These are phyloP conservation scores for human DNA, from an alignment of 2,113 vertebrate species.

Conservation along the genomic window DNA sequence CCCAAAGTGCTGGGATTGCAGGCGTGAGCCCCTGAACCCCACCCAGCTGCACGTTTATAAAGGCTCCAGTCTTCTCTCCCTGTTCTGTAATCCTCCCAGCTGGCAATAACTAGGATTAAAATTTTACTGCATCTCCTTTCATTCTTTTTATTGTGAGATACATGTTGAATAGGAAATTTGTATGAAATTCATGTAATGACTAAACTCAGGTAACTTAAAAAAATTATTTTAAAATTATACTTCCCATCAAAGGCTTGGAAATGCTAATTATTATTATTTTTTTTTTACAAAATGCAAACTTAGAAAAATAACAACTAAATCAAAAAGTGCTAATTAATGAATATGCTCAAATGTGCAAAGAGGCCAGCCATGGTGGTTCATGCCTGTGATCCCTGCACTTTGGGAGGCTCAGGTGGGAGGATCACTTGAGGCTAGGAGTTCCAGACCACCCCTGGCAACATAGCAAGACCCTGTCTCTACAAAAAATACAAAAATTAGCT, in stretches of 20 bases:
- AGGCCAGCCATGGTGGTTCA: no score
- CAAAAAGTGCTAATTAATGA: not conserved
- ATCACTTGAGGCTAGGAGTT: no score
- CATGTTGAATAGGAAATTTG: not conserved
- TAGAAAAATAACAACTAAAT: not conserved
- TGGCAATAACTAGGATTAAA: not conserved
- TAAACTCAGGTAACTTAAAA: not conserved
- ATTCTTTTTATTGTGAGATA: not conserved
- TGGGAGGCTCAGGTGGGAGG: no score
- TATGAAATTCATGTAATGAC: not conserved
- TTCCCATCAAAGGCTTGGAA: slow-evolving; percentile 5
- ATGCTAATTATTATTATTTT: not conserved
- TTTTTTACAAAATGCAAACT: not conserved
- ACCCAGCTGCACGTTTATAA: not conserved
- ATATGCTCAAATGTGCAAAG: not conserved
- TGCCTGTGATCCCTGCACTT: no score
- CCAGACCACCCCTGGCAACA: no score
- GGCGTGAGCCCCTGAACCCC: fast-evolving
- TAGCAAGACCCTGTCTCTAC: no score
- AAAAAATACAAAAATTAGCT: no score
- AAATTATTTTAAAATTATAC: not conserved
- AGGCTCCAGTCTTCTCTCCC: not conserved
- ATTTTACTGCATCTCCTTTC: not conserved
- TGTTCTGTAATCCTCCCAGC: not conserved
- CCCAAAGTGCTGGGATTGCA: not conserved